A percentile compares a stretch with the other conserved stretches of the same genome.
phyloP scores from a whole-genome alignment of 2,113 vertebrate genomes.

The Accipiter virgatus region DNA sequence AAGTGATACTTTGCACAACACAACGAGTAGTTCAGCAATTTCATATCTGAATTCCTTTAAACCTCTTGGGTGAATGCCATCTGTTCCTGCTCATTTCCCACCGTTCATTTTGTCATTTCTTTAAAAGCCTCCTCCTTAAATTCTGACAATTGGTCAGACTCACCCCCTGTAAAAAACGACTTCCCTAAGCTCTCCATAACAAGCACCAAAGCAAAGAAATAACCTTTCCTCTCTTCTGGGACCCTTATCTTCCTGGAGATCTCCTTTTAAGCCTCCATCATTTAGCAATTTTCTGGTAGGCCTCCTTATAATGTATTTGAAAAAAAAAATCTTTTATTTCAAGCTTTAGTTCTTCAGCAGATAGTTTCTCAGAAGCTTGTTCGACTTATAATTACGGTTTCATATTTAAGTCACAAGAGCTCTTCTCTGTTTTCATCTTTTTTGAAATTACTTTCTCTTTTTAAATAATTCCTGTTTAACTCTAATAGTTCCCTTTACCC shows the following conservation, averaged over 20 bases:
- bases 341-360: not conserved
- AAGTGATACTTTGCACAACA: not conserved
- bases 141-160: not conserved
- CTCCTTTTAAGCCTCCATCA: not conserved
- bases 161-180: not conserved
- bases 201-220: not conserved
- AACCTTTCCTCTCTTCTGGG: not conserved
- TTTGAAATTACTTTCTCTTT: not conserved
- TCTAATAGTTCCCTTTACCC: not conserved
- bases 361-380: not conserved
- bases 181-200: not conserved
- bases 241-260: not conserved
- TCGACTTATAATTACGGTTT: not conserved
- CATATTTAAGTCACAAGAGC: not conserved
- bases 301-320: not conserved
- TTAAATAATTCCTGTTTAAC: not conserved
- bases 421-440: not conserved
- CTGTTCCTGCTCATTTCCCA: conserved; percentile 3
- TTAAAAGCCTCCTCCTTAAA: not conserved
- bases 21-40: not conserved
- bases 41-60: conserved; percentile 1
- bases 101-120: not conserved
- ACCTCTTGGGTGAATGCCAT: conserved; percentile 2
- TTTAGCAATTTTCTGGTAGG: not conserved
- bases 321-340: not conserved